Evolutionary conservation across 64 coral and sea anemone genomes (phyloP), one percentile per base, ranked within the genome.

Genomic region (Exaiptasia diaphana): DNA sequence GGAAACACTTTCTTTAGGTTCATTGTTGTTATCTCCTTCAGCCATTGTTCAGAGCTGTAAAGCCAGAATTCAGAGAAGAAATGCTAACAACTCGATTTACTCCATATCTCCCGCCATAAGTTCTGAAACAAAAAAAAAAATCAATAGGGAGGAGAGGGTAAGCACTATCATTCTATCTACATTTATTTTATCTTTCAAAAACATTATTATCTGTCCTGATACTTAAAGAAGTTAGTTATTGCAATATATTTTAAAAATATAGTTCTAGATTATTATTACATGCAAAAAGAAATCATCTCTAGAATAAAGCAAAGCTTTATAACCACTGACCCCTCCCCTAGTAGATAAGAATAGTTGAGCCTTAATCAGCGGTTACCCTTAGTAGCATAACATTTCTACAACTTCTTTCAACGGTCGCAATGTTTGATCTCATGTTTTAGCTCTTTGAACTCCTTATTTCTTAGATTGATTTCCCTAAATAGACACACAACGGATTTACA

Each of bases 361-460:
- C 55, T 26, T 26, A 26, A 30, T 61, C 57, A 61, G 57, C 57
- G 57, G 57, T 31, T 27, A 13, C 20, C 25, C 57, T 61, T 61
- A 61, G 57, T 31, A 61, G 57, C 57, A 61, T 61, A 61, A 61
- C 57, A 31, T n/a, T n/a, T n/a, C n/a, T n/a, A n/a, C n/a, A 56
- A 2, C 9, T 56, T 20, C 27, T 12, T 56, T 22, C 17, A 56
- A 56, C 53, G 53, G 58, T 62, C n/a, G 34, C 14, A n/a, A n/a
- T n/a, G n/a, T n/a, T n/a, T n/a, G n/a, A n/a, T n/a, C n/a, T n/a
- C n/a, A n/a, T n/a, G n/a, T n/a, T n/a, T n/a, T n/a, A n/a, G n/a
- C n/a, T n/a, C n/a, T n/a, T n/a, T n/a, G n/a, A n/a, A n/a, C n/a
- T n/a, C n/a, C n/a, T n/a, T n/a, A n/a, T n/a, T n/a, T n/a, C n/a